These are phyloP conservation scores for Mola mola DNA, from an alignment of 2,113 vertebrate species.

Conservation along the genomic window DNA sequence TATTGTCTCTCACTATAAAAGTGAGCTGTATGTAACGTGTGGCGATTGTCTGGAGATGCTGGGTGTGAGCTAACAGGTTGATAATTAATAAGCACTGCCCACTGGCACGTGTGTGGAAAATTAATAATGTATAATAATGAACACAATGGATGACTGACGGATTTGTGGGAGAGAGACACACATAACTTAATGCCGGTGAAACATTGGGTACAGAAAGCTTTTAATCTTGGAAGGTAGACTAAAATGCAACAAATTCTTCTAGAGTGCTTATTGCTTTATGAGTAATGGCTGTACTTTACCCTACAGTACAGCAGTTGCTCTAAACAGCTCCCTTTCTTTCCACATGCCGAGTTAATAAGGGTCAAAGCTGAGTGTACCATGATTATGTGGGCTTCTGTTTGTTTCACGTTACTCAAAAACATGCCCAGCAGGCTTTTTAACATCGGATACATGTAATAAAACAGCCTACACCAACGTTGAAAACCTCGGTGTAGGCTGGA, in stretches of 20 bases:
- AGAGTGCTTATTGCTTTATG: conserved; percentile 12
- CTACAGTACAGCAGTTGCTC: neutral
- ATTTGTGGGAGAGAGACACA: conserved; percentile 20
- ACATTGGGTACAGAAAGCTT: conserved; percentile 27
- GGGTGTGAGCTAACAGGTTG: conserved; percentile 68
- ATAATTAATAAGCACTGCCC: conserved; percentile 76
- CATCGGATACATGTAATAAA: neutral
- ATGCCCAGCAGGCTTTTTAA: neutral
- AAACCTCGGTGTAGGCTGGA: neutral
- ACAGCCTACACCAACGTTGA: neutral
- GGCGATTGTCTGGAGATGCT: conserved; percentile 63
- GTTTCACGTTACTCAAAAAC: neutral
- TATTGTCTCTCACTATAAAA: conserved; percentile 50
- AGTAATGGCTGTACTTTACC: conserved; percentile 11
- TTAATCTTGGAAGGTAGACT: too few relatives aligned
- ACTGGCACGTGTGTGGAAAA: conserved; percentile 65
- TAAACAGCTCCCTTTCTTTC: neutral
- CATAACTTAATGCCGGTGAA: conserved; percentile 29
- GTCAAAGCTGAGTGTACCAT: neutral
- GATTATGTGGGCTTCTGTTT: conserved; percentile 1
- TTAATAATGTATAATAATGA: conserved; percentile 74
- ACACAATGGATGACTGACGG: conserved; percentile 60
- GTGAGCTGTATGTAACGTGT: conserved; percentile 58
- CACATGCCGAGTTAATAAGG: conserved; percentile 2
- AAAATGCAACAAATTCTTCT: too few relatives aligned